Evolutionary conservation across 2,888 invertebrate genomes (phyloP).

Genomic region (Trichopria drosophilae): DNA sequence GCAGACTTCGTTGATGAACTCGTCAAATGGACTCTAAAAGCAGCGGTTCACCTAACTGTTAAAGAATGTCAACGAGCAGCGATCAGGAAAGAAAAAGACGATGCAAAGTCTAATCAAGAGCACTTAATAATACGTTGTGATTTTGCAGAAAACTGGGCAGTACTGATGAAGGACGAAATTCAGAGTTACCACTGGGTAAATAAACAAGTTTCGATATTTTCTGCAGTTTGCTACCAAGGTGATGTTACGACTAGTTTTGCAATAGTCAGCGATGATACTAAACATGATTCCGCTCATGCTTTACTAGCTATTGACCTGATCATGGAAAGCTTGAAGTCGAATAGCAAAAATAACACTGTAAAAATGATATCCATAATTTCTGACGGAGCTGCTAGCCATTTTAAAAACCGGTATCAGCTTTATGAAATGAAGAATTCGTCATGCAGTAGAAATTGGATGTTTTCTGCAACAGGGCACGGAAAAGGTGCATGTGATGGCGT

Average conservation of each 20-base stretch:
- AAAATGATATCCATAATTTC: conserved; percentile 9
- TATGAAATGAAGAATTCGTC: conserved; percentile 8
- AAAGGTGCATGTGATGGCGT: conserved; percentile 22
- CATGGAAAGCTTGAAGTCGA: too few species aligned
- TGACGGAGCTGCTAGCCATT: conserved; percentile 20
- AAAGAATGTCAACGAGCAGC: conserved; percentile 10
- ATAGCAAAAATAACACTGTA: too few species aligned
- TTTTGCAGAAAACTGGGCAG: conserved; percentile 23
- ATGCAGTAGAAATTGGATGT: conserved; percentile 11
- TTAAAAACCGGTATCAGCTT: conserved; percentile 15
- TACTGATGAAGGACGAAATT: conserved; percentile 10
- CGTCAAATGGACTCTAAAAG: not conserved
- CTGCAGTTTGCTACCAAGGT: conserved; percentile 12
- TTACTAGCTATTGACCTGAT: too few species aligned
- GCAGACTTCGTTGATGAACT: conserved; percentile 13
- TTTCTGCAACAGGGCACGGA: conserved; percentile 19
- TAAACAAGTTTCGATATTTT: conserved; percentile 20
- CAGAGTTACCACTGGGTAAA: conserved; percentile 22
- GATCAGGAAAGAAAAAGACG: conserved; percentile 7
- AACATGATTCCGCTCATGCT: conserved; percentile 22
- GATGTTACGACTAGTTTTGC: conserved; percentile 11
- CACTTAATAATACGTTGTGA: conserved; percentile 10
- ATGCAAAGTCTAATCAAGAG: not conserved
- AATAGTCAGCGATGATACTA: conserved; percentile 16
- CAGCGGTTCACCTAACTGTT: not conserved